Evolutionary conservation across 1,140 invertebrate genomes (phyloP), one percentile per base, ranked within the genome.

Genomic region (Leptinotarsa defecta): DNA sequence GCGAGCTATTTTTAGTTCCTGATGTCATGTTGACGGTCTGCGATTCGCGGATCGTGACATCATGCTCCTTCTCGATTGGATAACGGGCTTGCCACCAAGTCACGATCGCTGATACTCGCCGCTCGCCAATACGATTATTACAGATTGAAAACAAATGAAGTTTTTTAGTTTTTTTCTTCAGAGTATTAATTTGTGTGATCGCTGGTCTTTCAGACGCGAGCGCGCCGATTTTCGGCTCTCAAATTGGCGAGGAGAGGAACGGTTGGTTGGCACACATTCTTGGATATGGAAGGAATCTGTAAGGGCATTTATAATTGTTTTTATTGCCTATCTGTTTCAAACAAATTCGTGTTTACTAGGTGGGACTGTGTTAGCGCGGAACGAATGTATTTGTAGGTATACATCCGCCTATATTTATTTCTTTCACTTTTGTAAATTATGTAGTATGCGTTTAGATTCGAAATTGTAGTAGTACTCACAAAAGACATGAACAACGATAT

Each of bases 1-100:
- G 76, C 73, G 75, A 57, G 76, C 75, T 82, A 82, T 82, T 81
- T 82, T 81, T 82, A 82, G 80, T 71, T 64, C 73, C 74, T 81
- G 80, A 81, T 80, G 80, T 82, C 78, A 82, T 70, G 24, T 43
- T 13, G n/a, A 22, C 22, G 11, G 22, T 5, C 4, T 49, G 11
- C 61, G 11, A 78, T 78, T 78, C 73, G 76, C 27, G 4, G 4
- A 52, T 17, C 68, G 57, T 81, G 78, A 82, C 74, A 79, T 82
- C 77, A 82, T 71, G 74, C 4, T 4, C 15, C 22, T 13, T 5
- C 43, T 34, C 17, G 52, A 78, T 81, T 80, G 80, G 79, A 75
- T 80, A 76, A 77, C 77, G 64, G 65, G 65, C 52, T 57, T 61
- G 52, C 52, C 63, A 48, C 57, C 71, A 73, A 73, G 61, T 73